Conservation (phyloP, 2,113 vertebrate species). For the Syrmaticus mikado region DNA sequence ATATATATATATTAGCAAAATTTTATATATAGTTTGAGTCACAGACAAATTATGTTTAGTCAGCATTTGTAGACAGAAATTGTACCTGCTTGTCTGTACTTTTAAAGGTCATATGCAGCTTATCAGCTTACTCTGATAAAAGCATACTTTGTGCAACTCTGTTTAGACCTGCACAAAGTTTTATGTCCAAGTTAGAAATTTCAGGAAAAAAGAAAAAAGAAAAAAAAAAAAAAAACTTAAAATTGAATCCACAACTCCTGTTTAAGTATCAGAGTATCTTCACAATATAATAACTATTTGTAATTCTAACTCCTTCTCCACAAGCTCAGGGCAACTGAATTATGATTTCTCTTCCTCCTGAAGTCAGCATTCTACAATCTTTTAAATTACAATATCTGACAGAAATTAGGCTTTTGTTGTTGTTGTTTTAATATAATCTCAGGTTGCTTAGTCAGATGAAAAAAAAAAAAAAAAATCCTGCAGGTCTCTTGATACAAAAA, state of each 20-base stretch:
- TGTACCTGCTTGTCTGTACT: not conserved
- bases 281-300: not conserved
- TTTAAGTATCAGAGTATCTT: not conserved
- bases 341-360: not conserved
- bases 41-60: not conserved
- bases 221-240: not conserved
- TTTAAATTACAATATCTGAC: not conserved
- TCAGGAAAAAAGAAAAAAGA: not conserved
- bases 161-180: not conserved
- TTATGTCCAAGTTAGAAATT: not conserved
- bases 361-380: not conserved
- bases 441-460: not conserved
- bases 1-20: not conserved
- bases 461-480: not conserved
- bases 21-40: not conserved
- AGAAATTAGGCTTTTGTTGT: not conserved
- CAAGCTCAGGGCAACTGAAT: not conserved
- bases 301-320: not conserved
- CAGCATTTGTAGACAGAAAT: not conserved
- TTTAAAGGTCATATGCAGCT: not conserved
- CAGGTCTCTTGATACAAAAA: not conserved
- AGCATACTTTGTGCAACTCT: not conserved
- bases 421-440: not conserved
- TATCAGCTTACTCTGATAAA: not conserved
- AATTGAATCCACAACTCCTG: not conserved